Conservation (phyloP, 2,888 invertebrate genomes). For the Cecidostiba fungosa region DNA sequence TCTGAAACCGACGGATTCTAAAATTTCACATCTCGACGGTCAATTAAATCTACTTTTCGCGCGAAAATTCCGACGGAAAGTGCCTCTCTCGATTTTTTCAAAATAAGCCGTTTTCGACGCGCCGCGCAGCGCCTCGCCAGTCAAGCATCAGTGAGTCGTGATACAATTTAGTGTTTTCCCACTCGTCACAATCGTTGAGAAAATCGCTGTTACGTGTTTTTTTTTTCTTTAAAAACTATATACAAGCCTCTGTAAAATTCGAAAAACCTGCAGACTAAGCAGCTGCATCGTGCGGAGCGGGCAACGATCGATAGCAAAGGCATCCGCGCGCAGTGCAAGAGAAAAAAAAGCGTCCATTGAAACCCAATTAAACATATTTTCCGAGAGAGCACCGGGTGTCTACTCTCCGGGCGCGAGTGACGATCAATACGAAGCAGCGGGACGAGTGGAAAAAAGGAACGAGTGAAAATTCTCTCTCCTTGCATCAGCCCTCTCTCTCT, state of each 20-base stretch:
- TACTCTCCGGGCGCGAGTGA: neutral
- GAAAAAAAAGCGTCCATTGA: neutral
- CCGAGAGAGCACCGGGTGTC: neutral
- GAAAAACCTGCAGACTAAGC: neutral
- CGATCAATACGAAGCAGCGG: constrained; percentile 10
- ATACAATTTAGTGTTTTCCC: neutral
- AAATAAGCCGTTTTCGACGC: constrained; percentile 53
- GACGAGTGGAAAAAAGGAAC: constrained; percentile 16
- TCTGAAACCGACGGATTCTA: neutral
- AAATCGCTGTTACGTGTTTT: no score
- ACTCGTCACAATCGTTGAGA: no score
- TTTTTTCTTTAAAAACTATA: no score
- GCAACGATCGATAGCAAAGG: neutral
- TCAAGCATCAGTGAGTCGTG: neutral
- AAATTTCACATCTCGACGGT: constrained; percentile 4
- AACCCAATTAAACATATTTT: constrained; percentile 2
- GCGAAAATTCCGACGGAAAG: constrained; percentile 50
- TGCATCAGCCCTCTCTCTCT: constrained; percentile 22
- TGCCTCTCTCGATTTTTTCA: constrained; percentile 47
- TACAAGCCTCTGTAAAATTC: neutral
- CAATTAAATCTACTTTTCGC: constrained; percentile 57
- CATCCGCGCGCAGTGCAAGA: neutral
- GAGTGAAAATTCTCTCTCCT: constrained; percentile 27
- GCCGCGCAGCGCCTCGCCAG: neutral
- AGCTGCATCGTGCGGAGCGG: no score